phyloP scores from a whole-genome alignment of 2,113 vertebrate species.

The Notechis scutatus region DNA sequence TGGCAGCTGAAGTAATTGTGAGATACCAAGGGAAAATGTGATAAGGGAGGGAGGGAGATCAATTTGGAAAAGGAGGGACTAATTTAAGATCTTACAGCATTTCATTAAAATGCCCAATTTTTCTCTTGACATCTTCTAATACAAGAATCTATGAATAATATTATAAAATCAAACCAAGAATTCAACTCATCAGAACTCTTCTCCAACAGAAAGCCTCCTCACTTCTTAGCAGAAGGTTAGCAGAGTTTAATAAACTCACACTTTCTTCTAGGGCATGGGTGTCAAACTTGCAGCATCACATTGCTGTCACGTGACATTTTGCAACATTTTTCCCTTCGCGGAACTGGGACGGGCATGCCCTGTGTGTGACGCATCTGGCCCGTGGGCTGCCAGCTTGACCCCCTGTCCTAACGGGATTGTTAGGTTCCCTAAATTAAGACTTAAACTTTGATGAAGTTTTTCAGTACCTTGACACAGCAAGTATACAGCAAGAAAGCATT shows the following conservation, averaged over 20 bases:
- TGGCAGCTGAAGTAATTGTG: background rate
- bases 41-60: background rate
- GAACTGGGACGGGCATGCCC: no score
- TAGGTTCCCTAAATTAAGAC: background rate
- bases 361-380: rapidly evolving
- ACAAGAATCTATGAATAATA: background rate
- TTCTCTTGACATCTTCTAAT: background rate
- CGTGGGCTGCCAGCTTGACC: background rate
- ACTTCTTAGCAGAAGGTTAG: background rate
- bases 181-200: background rate
- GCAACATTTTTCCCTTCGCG: no score
- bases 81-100: background rate
- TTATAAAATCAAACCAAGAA: background rate
- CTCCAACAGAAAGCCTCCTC: background rate
- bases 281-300: background rate
- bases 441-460: background rate
- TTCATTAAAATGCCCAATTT: background rate
- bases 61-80: background rate
- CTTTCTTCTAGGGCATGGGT: background rate
- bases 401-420: background rate
- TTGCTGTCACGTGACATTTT: no score
- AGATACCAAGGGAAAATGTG: background rate
- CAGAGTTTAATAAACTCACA: background rate
- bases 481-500: background rate
- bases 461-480: background rate